Percentiles rank a stretch among this genome's conserved stretches.
phyloP scores from a whole-genome alignment of 2,888 invertebrate species.

The Ceramica pisi region DNA sequence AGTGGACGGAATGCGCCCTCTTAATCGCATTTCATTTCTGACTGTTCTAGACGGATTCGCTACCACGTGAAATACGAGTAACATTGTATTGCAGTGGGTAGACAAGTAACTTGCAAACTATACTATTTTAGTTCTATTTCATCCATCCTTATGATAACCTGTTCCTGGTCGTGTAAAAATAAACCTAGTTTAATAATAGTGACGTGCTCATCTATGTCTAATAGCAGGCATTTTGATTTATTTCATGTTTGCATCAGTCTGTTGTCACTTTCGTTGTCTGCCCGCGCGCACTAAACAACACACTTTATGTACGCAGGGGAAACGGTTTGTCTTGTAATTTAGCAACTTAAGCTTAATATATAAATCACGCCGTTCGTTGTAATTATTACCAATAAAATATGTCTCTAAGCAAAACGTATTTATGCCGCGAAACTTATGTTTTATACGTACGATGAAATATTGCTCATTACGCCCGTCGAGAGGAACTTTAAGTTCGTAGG shows the following conservation, averaged over 20 bases:
- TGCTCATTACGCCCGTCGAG: slow-evolving; percentile 50
- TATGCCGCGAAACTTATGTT: slow-evolving; percentile 53
- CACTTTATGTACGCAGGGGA: slow-evolving; percentile 70
- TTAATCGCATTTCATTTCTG: background rate
- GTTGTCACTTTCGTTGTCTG: slow-evolving; percentile 76
- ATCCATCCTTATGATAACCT: background rate
- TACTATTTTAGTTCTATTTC: background rate
- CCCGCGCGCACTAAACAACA: slow-evolving; percentile 71
- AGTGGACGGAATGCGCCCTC: no score
- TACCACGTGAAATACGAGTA: slow-evolving; percentile 1
- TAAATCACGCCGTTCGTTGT: slow-evolving; percentile 63
- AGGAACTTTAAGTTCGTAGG: slow-evolving; percentile 46
- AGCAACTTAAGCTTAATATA: slow-evolving; percentile 66
- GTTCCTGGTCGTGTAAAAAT: slow-evolving; percentile 6
- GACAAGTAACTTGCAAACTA: background rate
- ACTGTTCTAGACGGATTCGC: background rate
- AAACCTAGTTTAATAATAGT: slow-evolving; percentile 1
- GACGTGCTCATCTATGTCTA: slow-evolving; percentile 14
- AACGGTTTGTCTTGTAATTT: slow-evolving; percentile 69
- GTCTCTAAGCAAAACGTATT: slow-evolving; percentile 64
- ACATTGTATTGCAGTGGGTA: background rate
- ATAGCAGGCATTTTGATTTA: slow-evolving; percentile 66
- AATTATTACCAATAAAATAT: slow-evolving; percentile 57
- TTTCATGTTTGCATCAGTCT: slow-evolving; percentile 72
- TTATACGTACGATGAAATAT: slow-evolving; percentile 36